These are phyloP conservation scores for Perdita meconis DNA, from an alignment of 2,888 invertebrate species.

Conservation along the genomic window DNA sequence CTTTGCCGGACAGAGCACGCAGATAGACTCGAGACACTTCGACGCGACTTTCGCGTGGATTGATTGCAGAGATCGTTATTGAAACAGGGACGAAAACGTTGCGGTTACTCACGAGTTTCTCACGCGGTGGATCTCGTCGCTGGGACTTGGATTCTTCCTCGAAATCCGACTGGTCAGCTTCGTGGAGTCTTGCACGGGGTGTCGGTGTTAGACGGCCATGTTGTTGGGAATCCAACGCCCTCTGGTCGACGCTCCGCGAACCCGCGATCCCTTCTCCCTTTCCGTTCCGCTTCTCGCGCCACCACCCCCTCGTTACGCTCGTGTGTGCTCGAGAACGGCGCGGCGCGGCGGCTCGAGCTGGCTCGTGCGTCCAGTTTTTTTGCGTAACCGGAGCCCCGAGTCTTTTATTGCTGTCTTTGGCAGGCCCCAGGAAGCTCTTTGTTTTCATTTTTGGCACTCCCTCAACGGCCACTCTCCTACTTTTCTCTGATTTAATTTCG, in stretches of 20 bases:
- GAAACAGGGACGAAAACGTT: too few relatives aligned
- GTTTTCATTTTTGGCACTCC: neutral
- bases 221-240: conserved; percentile 74
- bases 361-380: neutral
- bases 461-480: too few relatives aligned
- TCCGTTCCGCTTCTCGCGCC: neutral
- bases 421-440: neutral
- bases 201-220: conserved; percentile 77
- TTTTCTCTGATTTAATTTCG: too few relatives aligned
- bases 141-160: conserved; percentile 13
- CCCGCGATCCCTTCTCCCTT: conserved; percentile 36
- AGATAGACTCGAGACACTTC: conserved; percentile 7
- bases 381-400: neutral
- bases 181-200: conserved; percentile 71
- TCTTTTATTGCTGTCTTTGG: neutral
- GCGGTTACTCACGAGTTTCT: conserved; percentile 32
- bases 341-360: neutral
- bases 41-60: too few relatives aligned
- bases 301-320: conserved; percentile 16
- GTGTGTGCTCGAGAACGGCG: conserved; percentile 15
- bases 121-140: neutral
- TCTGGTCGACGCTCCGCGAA: conserved; percentile 59
- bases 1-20: conserved; percentile 45
- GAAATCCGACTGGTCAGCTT: conserved; percentile 54
- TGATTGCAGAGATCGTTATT: too few relatives aligned